Evolutionary conservation across 2,113 vertebrate species (phyloP), one percentile per base, ranked within the genome.

Genomic region (Falcunculus frontatus): DNA sequence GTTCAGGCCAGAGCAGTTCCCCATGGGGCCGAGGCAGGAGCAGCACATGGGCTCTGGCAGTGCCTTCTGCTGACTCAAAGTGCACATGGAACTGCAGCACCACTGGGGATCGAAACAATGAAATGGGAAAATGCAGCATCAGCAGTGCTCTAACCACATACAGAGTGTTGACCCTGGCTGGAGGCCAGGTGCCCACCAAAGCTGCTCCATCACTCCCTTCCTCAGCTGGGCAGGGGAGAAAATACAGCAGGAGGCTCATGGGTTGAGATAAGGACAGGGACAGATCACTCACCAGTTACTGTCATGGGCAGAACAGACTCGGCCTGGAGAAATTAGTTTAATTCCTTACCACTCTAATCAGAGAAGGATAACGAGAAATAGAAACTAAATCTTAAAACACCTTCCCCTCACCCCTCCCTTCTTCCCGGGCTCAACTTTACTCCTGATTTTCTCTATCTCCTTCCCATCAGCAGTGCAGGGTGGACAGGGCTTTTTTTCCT

Each of bases 71-170:
- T 78, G 29, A 47, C 52, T 79, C 26, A 7, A 22, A 41, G n/a
- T 1, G 7, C 32, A 5, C 29, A 1, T 3, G 17, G 35, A 55
- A 1, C 41, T 23, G 16, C 62, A 59, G 62, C 57, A 42, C 32
- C 39, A 0, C 75, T n/a, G 47, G 13, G n/a, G 33, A 35, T 5
- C 2, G 6, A 42, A 42, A 18, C 16, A 4, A 3, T 16, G 25
- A 7, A 37, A 10, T 37, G 22, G 17, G 27, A 6, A 1, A 4
- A 7, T 6, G 8, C 60, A 65, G 25, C 37, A 19, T 23, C n/a
- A 65, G 33, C 44, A 13, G 7, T 41, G 67, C 67, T 76, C 52
- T 44, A 32, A 37, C 42, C 73, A 78, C 7, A 2, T 10, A 2
- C 25, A 42, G 33, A 0, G 0, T 16, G 79, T 9, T 49, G 18